phyloP scores from a whole-genome alignment of 2,888 invertebrate species.

The Cetonia aurata region DNA sequence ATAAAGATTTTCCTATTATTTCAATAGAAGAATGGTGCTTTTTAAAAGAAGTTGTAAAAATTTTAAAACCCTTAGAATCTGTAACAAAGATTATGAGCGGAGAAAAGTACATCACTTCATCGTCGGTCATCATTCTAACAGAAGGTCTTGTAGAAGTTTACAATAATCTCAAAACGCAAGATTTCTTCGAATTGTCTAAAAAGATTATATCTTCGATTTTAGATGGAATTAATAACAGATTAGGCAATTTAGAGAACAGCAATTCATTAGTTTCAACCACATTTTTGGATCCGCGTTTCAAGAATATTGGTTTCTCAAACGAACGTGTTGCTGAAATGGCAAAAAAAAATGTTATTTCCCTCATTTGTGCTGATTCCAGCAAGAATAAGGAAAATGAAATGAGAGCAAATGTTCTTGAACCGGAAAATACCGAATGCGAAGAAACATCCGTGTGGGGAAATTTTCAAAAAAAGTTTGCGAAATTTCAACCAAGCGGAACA shows the following conservation, averaged over 20 bases:
- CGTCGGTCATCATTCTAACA: constrained; percentile 50
- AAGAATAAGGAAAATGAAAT: constrained; percentile 17
- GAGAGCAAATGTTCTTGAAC: constrained; percentile 2
- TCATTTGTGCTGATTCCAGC: background rate
- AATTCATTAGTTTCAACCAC: constrained; percentile 46
- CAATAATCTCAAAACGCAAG: too few species aligned
- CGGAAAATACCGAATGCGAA: constrained; percentile 1
- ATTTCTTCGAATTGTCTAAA: too few species aligned
- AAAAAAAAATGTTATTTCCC: too few species aligned
- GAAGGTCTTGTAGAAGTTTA: constrained; percentile 44
- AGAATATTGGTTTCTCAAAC: constrained; percentile 49
- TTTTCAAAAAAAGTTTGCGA: constrained; percentile 13
- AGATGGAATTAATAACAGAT: constrained; percentile 36
- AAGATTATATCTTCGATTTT: too few species aligned
- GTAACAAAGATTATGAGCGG: constrained; percentile 51
- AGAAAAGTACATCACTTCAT: constrained; percentile 51
- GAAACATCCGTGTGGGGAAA: background rate
- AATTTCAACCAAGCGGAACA: constrained; percentile 11
- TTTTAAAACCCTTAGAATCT: constrained; percentile 51
- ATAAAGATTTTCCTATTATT: constrained; percentile 39
- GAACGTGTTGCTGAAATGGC: constrained; percentile 10
- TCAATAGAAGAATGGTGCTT: constrained; percentile 50
- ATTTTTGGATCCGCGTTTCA: constrained; percentile 51
- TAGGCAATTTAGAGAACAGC: constrained; percentile 48
- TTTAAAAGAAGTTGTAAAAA: constrained; percentile 45